Base-by-base conservation (phyloP, 2,888 invertebrate species). In the Himalopsyche japonica region DNA sequence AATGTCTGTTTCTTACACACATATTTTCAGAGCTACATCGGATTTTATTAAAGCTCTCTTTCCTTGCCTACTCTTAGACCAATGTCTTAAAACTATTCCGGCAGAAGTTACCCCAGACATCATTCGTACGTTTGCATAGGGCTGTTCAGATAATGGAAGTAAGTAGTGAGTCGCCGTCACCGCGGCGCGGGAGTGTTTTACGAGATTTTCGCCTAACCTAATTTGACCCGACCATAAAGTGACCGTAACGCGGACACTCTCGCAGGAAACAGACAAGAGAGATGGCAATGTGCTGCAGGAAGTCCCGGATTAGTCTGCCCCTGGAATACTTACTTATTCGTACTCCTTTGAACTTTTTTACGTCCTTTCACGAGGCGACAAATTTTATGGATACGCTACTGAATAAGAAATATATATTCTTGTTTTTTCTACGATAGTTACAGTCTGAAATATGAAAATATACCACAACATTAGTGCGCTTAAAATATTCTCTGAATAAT, bases 181-280 rank as follows among this genome's bases (percentile, higher is more conserved):
- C 27, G 27, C 82, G 82, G 80, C 76, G 83, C 79, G 85, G 47
- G 85, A 86, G 86, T 87, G 87, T 84, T 87, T 87, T 87, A 87
- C 85, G 87, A 86, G 87, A 87, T 87, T 87, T 81, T 49, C 80
- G 47, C 85, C 83, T 87, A 87, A 87, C 85, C 86, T 85, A 85
- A 87, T 87, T 87, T 84, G 87, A 87, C 87, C 87, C 80, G 80
- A 49, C 83, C 82, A 84, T 87, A 86, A 87, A 87, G 82, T 87
- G 87, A 86, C 86, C 87, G 82, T 81, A 80, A 83, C 85, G 76
- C 77, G 20, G 64, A 24, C 81, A 32, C 79, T 79, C 34, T 32
- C 20, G 47, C 34, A 43, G 34, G 10, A 34, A 78, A 70, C 81
- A 79, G 81, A 77, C 77, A 80, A 80, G 79, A 30, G 6, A 70